phyloP scores from a whole-genome alignment of 2,797 vertebrate species.

The Falco naumanni region DNA sequence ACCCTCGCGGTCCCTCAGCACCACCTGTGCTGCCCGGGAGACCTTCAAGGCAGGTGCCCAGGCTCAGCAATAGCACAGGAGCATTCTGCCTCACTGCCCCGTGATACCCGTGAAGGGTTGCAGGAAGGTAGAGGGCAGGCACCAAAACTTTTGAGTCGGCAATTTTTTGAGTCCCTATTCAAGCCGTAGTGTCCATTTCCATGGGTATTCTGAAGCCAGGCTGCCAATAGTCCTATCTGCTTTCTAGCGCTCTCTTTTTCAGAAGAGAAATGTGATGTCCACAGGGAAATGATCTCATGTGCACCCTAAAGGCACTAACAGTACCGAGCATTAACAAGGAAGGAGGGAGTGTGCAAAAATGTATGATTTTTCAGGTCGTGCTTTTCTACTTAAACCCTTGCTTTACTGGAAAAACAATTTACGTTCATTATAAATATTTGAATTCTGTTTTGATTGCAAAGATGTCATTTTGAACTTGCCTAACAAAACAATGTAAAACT shows the following conservation, averaged over 20 bases:
- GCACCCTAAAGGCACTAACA: neutral
- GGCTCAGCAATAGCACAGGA: neutral
- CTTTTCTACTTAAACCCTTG: neutral
- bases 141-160: neutral
- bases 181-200: neutral
- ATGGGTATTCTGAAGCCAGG: neutral
- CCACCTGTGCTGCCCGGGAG: neutral
- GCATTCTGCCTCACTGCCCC: neutral
- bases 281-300: neutral
- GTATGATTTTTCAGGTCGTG: neutral
- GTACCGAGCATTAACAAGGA: neutral
- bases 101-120: neutral
- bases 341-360: neutral
- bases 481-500: neutral
- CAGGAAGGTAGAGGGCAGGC: neutral
- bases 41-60: accelerated
- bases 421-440: neutral
- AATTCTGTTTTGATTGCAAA: neutral
- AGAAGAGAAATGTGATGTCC: neutral
- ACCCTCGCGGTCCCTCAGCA: neutral
- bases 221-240: neutral
- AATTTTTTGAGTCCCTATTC: neutral
- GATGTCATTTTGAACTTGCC: neutral
- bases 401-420: neutral
- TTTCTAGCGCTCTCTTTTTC: neutral